Evolutionary conservation across 2,888 invertebrate species (phyloP).

Genomic region (Andrena haemorrhoa): DNA sequence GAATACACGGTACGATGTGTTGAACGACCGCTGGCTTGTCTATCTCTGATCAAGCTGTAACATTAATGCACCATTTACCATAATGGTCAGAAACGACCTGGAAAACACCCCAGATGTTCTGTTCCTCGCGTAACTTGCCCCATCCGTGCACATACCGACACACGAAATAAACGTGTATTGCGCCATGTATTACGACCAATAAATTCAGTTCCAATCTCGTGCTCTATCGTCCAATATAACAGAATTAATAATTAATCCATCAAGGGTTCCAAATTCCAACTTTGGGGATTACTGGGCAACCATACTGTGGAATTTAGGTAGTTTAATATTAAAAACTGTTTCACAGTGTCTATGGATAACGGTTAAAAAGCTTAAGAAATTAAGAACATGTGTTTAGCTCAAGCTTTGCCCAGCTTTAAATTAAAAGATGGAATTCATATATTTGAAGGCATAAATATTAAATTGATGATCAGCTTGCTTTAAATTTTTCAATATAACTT

Average conservation of each 20-base stretch:
- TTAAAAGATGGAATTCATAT: too few relatives aligned
- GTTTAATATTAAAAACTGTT: too few relatives aligned
- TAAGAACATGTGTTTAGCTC: too few relatives aligned
- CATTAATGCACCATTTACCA: constrained; percentile 78
- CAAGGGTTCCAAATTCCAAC: background rate
- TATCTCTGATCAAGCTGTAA: constrained; percentile 77
- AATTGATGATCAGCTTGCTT: too few relatives aligned
- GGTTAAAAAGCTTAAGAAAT: too few relatives aligned
- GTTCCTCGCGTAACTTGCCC: constrained; percentile 42
- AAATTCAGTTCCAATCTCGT: constrained; percentile 21
- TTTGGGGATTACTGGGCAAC: background rate
- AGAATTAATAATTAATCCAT: background rate
- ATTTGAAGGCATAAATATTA: too few relatives aligned
- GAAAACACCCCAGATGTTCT: constrained; percentile 50
- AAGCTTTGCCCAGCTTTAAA: too few relatives aligned
- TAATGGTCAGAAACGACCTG: constrained; percentile 71
- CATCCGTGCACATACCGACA: constrained; percentile 43
- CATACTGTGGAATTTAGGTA: background rate
- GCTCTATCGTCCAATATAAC: background rate
- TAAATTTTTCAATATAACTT: too few relatives aligned
- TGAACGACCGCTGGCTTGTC: constrained; percentile 62
- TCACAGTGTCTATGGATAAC: too few relatives aligned
- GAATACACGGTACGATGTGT: constrained; percentile 49
- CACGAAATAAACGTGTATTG: background rate
- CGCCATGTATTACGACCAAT: constrained; percentile 27